Conservation (phyloP, 2,113 vertebrate genomes). For the Crotalus tigris region DNA sequence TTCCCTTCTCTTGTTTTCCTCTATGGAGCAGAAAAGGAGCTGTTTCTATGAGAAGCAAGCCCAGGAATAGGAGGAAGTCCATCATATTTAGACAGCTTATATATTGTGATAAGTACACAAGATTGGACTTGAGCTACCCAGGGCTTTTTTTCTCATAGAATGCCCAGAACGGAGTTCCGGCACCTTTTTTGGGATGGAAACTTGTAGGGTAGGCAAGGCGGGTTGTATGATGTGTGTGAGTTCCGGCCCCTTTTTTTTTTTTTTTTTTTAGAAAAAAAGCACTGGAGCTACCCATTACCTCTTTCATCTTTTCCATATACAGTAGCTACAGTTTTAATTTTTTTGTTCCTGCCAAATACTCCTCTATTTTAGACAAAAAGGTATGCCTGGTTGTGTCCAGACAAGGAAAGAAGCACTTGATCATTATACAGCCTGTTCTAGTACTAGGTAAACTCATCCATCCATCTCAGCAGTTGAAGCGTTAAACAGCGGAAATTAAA, state of each 20-base stretch:
- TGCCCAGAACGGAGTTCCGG: no score
- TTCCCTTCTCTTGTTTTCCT: not conserved
- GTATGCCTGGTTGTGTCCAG: not conserved
- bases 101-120: not conserved
- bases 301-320: not conserved
- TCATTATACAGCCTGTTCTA: not conserved
- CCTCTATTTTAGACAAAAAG: not conserved
- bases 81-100: not conserved
- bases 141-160: no score
- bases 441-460: not conserved
- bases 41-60: not conserved
- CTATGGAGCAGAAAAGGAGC: not conserved
- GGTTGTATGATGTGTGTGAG: no score
- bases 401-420: not conserved
- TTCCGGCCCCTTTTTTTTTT: no score
- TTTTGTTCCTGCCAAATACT: no score
- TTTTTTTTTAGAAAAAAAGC: no score
- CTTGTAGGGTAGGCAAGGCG: no score
- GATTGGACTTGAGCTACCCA: not conserved
- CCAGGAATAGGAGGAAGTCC: not conserved
- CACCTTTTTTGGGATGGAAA: no score
- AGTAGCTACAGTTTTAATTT: not conserved
- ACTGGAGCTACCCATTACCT: not conserved
- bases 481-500: slow-evolving; percentile 9
- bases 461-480: not conserved